Conservation (phyloP, 2,113 vertebrate species). For the Centropristis striata region DNA sequence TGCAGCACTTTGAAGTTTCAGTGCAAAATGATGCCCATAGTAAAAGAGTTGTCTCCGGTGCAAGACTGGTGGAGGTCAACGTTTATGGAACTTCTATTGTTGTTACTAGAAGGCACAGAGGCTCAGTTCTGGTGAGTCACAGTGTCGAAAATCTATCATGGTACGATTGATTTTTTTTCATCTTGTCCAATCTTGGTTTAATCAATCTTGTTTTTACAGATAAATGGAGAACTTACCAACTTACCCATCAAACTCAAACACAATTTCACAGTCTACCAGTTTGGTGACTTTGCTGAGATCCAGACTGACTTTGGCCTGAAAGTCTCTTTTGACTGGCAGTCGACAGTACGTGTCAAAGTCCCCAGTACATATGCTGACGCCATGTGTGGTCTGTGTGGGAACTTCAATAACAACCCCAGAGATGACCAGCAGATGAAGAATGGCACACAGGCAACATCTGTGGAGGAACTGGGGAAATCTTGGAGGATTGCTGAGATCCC, state of each 20-base stretch:
- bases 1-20: conserved; percentile 82
- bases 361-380: conserved; percentile 67
- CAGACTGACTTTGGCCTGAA: conserved; percentile 68
- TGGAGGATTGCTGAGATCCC: conserved; percentile 75
- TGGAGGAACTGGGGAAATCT: conserved; percentile 69
- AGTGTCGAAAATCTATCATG: not conserved
- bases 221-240: conserved; percentile 58
- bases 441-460: not conserved
- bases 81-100: conserved; percentile 74
- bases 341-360: conserved; percentile 71
- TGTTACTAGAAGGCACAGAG: conserved; percentile 40
- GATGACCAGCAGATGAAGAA: conserved; percentile 72
- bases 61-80: conserved; percentile 74
- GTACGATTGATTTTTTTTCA: not conserved
- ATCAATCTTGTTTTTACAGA: conserved; percentile 34
- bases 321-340: conserved; percentile 73
- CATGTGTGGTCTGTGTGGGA: conserved; percentile 82
- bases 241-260: conserved; percentile 41
- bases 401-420: conserved; percentile 80
- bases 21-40: conserved; percentile 77
- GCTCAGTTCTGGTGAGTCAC: conserved; percentile 50
- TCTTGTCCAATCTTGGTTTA: not conserved
- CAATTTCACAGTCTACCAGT: conserved; percentile 3
- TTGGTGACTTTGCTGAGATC: conserved; percentile 54
- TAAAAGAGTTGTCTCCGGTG: conserved; percentile 42